These are phyloP conservation scores for Pycnomerus fuliginosus DNA, from an alignment of 2,888 invertebrate species.

Conservation along the genomic window DNA sequence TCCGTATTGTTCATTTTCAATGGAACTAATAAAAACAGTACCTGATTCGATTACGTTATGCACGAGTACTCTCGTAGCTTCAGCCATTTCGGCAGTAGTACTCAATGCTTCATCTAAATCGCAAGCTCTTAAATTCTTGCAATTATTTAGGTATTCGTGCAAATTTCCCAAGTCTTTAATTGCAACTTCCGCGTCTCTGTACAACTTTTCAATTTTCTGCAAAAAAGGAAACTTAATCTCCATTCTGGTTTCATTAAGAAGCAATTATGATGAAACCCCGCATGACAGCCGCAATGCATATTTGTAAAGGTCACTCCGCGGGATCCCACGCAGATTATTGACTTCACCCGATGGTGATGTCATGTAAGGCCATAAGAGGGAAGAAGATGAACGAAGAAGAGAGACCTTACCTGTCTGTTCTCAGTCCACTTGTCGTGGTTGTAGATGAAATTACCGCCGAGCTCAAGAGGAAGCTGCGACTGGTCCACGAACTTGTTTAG, in stretches of 20 bases:
- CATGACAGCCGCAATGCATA: constrained; percentile 6
- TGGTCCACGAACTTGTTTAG: constrained; percentile 68
- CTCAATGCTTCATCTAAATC: constrained; percentile 60
- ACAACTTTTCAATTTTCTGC: constrained; percentile 69
- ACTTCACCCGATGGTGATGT: constrained; percentile 17
- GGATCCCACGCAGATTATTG: constrained; percentile 29
- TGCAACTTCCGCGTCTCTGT: constrained; percentile 60
- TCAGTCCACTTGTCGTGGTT: constrained; percentile 75
- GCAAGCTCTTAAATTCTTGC: constrained; percentile 57
- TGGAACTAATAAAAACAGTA: constrained; percentile 29
- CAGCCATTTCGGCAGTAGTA: constrained; percentile 57
- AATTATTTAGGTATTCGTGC: constrained; percentile 58
- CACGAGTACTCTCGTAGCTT: constrained; percentile 54
- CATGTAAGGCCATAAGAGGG: constrained; percentile 1
- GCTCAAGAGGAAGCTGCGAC: constrained; percentile 68
- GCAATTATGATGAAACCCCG: neutral
- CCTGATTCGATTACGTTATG: constrained; percentile 55
- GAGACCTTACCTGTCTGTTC: constrained; percentile 65
- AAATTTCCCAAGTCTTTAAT: constrained; percentile 64
- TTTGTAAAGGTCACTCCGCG: constrained; percentile 24
- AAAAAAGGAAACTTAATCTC: constrained; percentile 8
- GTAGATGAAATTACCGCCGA: constrained; percentile 71
- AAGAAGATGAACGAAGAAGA: neutral
- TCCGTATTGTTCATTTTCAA: neutral
- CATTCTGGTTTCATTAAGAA: constrained; percentile 1